phyloP scores from a whole-genome alignment of 2,888 invertebrate genomes.

The Lordiphosa andalusiaca region DNA sequence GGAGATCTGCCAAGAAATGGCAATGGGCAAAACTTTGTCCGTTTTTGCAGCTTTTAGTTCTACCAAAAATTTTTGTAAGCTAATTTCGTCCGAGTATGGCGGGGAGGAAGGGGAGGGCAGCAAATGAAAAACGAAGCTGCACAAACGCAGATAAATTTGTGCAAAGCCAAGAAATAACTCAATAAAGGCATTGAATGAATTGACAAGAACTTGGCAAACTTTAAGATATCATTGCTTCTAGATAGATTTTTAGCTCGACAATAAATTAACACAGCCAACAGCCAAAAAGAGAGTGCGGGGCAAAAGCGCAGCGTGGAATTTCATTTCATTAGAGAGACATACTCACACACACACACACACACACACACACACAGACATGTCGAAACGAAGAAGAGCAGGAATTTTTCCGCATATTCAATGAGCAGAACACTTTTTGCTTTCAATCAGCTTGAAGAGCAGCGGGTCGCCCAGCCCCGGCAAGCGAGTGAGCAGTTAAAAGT shows the following conservation, averaged over 20 bases:
- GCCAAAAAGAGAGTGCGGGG: conserved; percentile 7
- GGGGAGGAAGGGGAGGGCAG: conserved; percentile 6
- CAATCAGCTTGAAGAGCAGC: conserved; percentile 50
- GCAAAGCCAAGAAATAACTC: conserved; percentile 61
- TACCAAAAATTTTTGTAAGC: conserved; percentile 37
- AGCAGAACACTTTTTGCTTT: conserved; percentile 46
- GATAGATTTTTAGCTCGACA: conserved; percentile 41
- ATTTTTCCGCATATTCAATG: conserved; percentile 52
- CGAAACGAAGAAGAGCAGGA: not conserved
- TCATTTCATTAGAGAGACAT: conserved; percentile 50
- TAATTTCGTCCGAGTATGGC: conserved; percentile 43
- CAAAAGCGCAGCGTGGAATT: conserved; percentile 46
- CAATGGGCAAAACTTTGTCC: conserved; percentile 25
- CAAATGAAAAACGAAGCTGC: conserved; percentile 31
- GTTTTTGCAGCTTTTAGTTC: conserved; percentile 24
- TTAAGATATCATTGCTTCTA: conserved; percentile 54
- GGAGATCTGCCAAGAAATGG: conserved; percentile 25
- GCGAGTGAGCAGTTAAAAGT: conserved; percentile 56
- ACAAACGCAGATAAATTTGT: conserved; percentile 44
- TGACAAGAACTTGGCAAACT: conserved; percentile 73
- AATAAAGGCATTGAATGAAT: conserved; percentile 56
- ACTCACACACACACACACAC: no score
- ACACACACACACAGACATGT: not conserved
- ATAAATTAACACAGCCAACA: conserved; percentile 56
- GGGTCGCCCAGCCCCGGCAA: conserved; percentile 7